Conservation (phyloP, 2,797 vertebrate species). For the Mus minutoides region DNA sequence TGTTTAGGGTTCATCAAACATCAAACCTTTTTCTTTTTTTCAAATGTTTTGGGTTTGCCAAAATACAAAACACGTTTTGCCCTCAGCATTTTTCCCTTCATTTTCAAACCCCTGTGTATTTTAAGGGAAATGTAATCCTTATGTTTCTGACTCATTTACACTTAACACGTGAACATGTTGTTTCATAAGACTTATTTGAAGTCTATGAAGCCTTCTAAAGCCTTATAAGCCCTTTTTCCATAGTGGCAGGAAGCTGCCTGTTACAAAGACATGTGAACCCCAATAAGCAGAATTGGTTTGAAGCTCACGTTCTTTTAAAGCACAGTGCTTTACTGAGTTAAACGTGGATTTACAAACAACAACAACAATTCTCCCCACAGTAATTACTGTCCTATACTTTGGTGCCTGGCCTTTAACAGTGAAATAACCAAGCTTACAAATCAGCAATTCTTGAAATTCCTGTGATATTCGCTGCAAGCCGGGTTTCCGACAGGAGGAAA, state of each 20-base stretch:
- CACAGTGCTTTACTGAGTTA: conserved; percentile 67
- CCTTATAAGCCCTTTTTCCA: conserved; percentile 62
- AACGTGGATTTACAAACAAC: background rate
- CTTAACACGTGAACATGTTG: conserved; percentile 80
- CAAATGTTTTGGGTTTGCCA: conserved; percentile 79
- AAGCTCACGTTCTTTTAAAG: conserved; percentile 62
- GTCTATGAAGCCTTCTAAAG: conserved; percentile 70
- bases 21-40: conserved; percentile 75
- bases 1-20: conserved; percentile 79
- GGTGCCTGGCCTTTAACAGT: conserved; percentile 42
- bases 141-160: conserved; percentile 84
- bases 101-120: conserved; percentile 82
- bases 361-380: background rate
- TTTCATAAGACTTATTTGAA: conserved; percentile 82
- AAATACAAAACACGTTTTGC: conserved; percentile 83
- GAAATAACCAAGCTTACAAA: conserved; percentile 47
- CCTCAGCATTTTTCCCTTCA: conserved; percentile 81
- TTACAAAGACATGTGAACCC: conserved; percentile 64
- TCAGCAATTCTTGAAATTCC: conserved; percentile 47
- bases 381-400: conserved; percentile 51
- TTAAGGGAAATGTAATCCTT: conserved; percentile 82
- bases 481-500: conserved; percentile 1
- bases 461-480: background rate
- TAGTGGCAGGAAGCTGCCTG: conserved; percentile 64
- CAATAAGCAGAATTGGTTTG: conserved; percentile 53